These are phyloP conservation scores for Zosterops lateralis DNA, from an alignment of 2,113 vertebrate species.

Conservation along the genomic window DNA sequence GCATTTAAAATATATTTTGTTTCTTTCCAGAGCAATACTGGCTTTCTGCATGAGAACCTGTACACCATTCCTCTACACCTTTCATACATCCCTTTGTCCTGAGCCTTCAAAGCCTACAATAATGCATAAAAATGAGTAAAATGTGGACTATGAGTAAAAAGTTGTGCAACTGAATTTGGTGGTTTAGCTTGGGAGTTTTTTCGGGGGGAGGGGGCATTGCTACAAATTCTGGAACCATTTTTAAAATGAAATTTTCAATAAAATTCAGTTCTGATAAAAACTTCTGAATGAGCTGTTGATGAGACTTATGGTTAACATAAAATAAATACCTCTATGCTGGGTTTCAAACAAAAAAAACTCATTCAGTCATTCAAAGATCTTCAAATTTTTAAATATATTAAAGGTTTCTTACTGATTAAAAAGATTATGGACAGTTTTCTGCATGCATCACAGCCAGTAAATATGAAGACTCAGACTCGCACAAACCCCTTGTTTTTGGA, in stretches of 20 bases:
- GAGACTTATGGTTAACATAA: background rate
- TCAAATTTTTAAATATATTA: background rate
- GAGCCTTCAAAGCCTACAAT: background rate
- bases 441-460: background rate
- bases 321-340: rapidly evolving
- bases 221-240: background rate
- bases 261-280: background rate
- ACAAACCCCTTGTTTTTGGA: background rate
- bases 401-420: background rate
- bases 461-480: background rate
- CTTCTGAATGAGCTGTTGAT: background rate
- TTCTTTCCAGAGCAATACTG: constrained; percentile 53
- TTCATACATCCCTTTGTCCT: background rate
- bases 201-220: no score
- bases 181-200: background rate
- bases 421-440: rapidly evolving
- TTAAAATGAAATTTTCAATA: background rate
- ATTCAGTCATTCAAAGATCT: background rate
- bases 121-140: background rate
- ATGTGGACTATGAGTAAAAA: background rate
- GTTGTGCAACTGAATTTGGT: background rate
- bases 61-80: background rate
- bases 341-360: background rate
- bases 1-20: background rate
- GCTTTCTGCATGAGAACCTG: constrained; percentile 21